These are phyloP conservation scores for Minunthozetes semirufus DNA, from an alignment of 2,888 invertebrate genomes.

Conservation along the genomic window DNA sequence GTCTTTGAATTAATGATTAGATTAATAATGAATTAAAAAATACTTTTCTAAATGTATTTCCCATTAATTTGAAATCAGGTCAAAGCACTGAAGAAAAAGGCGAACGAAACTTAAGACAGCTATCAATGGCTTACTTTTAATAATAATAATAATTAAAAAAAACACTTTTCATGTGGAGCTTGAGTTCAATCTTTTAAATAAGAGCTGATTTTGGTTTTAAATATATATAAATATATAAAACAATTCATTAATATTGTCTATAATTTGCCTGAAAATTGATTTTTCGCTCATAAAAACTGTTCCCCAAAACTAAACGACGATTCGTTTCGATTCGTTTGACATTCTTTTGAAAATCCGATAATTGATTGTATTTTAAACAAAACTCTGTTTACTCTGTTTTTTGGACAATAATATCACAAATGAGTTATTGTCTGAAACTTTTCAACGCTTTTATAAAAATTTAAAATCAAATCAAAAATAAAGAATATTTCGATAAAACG, in stretches of 20 bases:
- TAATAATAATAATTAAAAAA: conserved; percentile 3
- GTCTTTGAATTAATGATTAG: not conserved
- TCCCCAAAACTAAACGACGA: not conserved
- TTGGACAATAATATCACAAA: not conserved
- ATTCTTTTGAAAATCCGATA: not conserved
- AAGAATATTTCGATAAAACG: too few species aligned
- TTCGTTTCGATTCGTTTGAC: not conserved
- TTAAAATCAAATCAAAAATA: not conserved
- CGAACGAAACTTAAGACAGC: conserved; percentile 26
- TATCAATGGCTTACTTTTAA: conserved; percentile 9
- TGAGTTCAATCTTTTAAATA: not conserved
- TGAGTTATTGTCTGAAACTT: not conserved
- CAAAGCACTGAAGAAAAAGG: conserved; percentile 36
- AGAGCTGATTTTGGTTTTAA: too few species aligned
- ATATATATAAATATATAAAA: too few species aligned
- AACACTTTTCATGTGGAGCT: not conserved
- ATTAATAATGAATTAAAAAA: not conserved
- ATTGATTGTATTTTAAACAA: not conserved
- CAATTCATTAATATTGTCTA: too few species aligned
- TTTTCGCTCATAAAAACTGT: not conserved
- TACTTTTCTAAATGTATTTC: not conserved
- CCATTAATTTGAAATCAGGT: conserved; percentile 20
- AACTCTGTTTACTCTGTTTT: not conserved
- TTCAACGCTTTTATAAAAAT: not conserved
- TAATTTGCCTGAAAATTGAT: not conserved